Conservation (phyloP, 2,113 vertebrate genomes). For the Ammodytes dubius region DNA sequence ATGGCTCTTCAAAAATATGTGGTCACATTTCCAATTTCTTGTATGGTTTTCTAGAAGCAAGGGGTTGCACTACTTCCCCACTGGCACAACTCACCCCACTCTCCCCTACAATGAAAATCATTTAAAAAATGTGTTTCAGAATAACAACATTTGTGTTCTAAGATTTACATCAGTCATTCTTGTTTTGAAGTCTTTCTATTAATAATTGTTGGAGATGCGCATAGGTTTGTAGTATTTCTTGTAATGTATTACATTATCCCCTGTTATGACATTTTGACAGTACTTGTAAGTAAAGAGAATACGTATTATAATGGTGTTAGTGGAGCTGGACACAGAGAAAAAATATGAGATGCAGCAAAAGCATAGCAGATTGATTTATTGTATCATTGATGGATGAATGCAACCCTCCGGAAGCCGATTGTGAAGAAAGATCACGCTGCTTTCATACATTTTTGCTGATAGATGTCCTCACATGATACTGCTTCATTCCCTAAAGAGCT, state of each 20-base stretch:
- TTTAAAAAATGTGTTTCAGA: too few species aligned
- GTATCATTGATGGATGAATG: constrained; percentile 32
- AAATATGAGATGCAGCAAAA: constrained; percentile 38
- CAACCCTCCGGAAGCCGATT: constrained; percentile 31
- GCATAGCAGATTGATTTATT: constrained; percentile 45
- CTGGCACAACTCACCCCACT: too few species aligned
- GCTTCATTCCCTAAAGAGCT: constrained; percentile 57
- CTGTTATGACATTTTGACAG: too few species aligned
- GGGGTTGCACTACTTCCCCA: too few species aligned
- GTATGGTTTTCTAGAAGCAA: too few species aligned
- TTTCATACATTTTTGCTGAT: constrained; percentile 29
- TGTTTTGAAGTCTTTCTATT: not conserved
- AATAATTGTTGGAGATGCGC: not conserved
- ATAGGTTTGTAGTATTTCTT: not conserved
- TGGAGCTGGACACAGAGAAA: not conserved
- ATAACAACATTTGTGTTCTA: not conserved
- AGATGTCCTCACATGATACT: constrained; percentile 47
- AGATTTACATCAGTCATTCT: not conserved
- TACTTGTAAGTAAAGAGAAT: constrained; percentile 27
- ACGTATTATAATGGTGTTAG: constrained; percentile 20
- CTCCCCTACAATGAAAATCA: too few species aligned
- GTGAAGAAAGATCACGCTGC: constrained; percentile 8
- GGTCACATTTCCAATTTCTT: too few species aligned
- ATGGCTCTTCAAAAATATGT: too few species aligned
- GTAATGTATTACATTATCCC: too few species aligned